A percentile compares a stretch with the other conserved stretches of the same genome.
Conservation (phyloP, 2,113 vertebrate genomes). For the Eubucco bourcierii region DNA sequence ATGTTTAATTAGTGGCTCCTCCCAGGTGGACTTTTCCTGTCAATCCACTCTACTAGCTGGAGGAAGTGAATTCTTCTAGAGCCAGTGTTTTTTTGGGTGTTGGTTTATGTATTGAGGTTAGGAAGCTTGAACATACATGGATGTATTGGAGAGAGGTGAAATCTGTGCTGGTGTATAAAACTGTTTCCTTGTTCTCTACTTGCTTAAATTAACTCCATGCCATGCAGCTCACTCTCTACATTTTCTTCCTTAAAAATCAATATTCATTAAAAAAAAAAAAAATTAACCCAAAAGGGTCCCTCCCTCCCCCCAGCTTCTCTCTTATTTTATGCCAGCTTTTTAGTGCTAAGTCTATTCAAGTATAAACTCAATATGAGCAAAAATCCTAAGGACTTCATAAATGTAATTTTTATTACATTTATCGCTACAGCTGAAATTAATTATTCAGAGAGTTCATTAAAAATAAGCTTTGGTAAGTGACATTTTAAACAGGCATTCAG, state of each 20-base stretch:
- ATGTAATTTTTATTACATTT: constrained; percentile 64
- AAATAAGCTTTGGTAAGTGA: constrained; percentile 61
- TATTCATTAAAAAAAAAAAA: background rate
- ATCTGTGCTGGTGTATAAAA: background rate
- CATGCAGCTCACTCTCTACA: background rate
- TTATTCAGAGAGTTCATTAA: constrained; percentile 62
- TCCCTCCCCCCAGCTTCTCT: background rate
- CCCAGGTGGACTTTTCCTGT: background rate
- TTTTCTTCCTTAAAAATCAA: background rate
- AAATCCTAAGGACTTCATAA: constrained; percentile 35
- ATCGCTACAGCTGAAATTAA: constrained; percentile 59
- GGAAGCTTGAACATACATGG: background rate
- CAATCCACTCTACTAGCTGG: background rate
- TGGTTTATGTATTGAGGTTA: background rate
- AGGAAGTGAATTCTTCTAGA: background rate
- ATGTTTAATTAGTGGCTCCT: background rate
- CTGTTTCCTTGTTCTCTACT: background rate
- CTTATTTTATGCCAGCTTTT: background rate
- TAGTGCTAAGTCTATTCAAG: background rate
- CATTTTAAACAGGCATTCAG: constrained; percentile 35
- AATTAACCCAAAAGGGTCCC: too few species aligned
- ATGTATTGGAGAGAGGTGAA: background rate
- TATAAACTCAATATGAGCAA: background rate
- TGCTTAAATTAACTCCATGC: background rate
- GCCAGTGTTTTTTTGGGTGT: background rate